Evolutionary conservation across 2,888 invertebrate species (phyloP), one percentile per base, ranked within the genome.

Genomic region (Rhagium mordax): DNA sequence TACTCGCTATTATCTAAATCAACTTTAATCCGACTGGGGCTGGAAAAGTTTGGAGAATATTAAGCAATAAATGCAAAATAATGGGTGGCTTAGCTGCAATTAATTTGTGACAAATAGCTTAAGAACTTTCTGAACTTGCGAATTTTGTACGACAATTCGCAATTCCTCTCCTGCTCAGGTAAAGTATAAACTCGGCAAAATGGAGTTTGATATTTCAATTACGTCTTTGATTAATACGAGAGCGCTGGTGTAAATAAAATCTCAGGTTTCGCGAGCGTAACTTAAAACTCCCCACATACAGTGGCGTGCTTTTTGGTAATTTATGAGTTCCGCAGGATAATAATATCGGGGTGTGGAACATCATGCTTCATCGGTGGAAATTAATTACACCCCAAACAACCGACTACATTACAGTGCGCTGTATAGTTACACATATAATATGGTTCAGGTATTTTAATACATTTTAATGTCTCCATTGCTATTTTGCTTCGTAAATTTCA

Each of bases 151-250:
- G 20, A 24, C 27, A 49, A 21, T 27, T 24, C 49, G 64, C 51
- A 49, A 64, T 24, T 27, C 29, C 49, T n/a, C 64, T 29, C 10
- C 20, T 24, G 49, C 64, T 27, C 21, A 64, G 29, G 21, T 20
- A 8, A 49, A 16, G 49, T 15, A 21, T 55, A 27, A 55, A 55
- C 55, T 55, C 21, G 10, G 49, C 20, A 16, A 64, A 64, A 64
- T 64, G 47, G 29, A 49, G 64, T 64, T 64, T 64, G 77, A 77
- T 77, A 77, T 75, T 75, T 75, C 74, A 77, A 77, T 77, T 77
- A 77, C 69, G 67, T 69, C 77, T 77, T 73, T 77, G 77, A 77
- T 77, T 74, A 77, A 77, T 75, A 73, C 65, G 67, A 69, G 70
- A 73, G 70, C 74, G 62, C 65, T 71, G 77, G 71, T 69, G 75